These are phyloP conservation scores for Meliscaeva auricollis DNA, from an alignment of 2,888 invertebrate genomes.

Conservation along the genomic window DNA sequence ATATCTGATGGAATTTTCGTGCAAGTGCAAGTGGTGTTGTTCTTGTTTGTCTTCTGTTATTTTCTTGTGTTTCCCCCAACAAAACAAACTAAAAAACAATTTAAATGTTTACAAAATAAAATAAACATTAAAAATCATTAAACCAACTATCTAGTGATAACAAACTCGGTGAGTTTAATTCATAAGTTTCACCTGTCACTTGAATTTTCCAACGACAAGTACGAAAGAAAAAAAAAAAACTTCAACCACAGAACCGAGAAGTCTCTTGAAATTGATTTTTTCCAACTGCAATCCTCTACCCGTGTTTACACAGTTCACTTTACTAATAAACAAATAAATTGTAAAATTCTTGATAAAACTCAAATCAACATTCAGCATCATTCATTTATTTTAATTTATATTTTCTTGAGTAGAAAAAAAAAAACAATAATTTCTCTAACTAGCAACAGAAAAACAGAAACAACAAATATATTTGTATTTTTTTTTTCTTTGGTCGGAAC, in stretches of 20 bases:
- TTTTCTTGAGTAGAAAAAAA: slow-evolving; percentile 60
- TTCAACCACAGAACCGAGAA: slow-evolving; percentile 20
- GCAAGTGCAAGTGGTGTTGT: slow-evolving; percentile 48
- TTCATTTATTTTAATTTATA: slow-evolving; percentile 51
- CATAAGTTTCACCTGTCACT: slow-evolving; percentile 48
- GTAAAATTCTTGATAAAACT: not conserved
- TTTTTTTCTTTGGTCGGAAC: not conserved
- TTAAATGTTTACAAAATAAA: slow-evolving; percentile 66
- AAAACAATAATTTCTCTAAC: slow-evolving; percentile 63
- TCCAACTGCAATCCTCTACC: slow-evolving; percentile 19
- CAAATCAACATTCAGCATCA: not conserved
- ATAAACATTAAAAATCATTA: slow-evolving; percentile 19
- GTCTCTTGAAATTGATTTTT: slow-evolving; percentile 69
- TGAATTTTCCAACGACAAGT: slow-evolving; percentile 25
- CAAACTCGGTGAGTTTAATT: slow-evolving; percentile 67
- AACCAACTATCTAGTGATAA: not conserved
- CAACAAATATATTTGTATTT: slow-evolving; percentile 1
- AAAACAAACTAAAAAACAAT: slow-evolving; percentile 38
- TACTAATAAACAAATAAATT: slow-evolving; percentile 1
- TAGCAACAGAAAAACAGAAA: slow-evolving; percentile 46
- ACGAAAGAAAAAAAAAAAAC: slow-evolving; percentile 25
- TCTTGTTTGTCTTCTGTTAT: slow-evolving; percentile 34
- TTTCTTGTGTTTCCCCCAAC: slow-evolving; percentile 20
- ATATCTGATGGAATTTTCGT: slow-evolving; percentile 59
- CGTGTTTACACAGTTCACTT: slow-evolving; percentile 18